Percentiles rank a stretch among this genome's conserved stretches.
phyloP scores from a whole-genome alignment of 2,888 invertebrate species.

The Erannis defoliaria region DNA sequence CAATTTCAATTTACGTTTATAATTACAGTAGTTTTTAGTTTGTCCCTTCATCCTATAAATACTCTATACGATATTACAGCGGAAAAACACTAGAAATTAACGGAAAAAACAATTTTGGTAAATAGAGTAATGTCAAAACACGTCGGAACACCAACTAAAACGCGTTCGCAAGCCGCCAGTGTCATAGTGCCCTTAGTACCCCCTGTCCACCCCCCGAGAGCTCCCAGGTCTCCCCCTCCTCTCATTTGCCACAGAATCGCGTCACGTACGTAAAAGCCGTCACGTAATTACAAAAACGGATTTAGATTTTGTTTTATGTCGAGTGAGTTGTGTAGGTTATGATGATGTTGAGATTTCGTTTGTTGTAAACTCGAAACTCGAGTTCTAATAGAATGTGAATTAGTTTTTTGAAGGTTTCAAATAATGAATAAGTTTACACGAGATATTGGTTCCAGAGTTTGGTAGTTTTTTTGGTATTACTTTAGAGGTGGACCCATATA shows the following conservation, averaged over 20 bases:
- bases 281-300: constrained; percentile 64
- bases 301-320: constrained; percentile 53
- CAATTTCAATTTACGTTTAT: no score
- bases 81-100: no score
- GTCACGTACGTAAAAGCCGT: constrained; percentile 58
- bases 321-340: constrained; percentile 44
- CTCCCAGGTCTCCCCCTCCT: constrained; percentile 29
- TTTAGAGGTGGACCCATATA: no score
- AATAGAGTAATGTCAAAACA: no score
- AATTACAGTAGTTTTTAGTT: no score
- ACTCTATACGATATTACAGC: no score
- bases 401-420: not conserved
- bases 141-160: not conserved
- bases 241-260: constrained; percentile 59
- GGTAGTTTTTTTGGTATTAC: no score
- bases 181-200: constrained; percentile 5
- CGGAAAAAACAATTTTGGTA: no score
- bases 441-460: no score
- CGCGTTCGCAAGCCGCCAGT: not conserved
- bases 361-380: constrained; percentile 14
- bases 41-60: no score
- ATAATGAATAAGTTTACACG: not conserved
- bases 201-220: constrained; percentile 17
- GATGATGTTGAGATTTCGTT: constrained; percentile 34
- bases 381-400: constrained; percentile 5